Conservation (phyloP, 1,140 invertebrate genomes). For the Venustaconcha ellipsiformis region DNA sequence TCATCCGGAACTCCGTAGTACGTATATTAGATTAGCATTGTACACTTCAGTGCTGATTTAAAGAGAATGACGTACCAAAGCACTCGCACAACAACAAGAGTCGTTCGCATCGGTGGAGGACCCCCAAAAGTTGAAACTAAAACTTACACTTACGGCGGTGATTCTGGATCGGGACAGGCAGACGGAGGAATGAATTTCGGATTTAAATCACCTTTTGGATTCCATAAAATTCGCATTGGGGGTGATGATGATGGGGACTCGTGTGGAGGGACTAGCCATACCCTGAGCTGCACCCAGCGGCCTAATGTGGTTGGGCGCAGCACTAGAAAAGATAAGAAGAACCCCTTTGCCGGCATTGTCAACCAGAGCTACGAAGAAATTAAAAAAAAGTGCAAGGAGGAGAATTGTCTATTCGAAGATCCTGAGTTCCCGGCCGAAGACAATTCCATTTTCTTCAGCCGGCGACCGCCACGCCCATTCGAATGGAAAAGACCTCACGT, state of each 20-base stretch:
- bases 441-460: conserved; percentile 61
- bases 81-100: conserved; percentile 33
- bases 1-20: too few relatives aligned
- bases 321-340: conserved; percentile 43
- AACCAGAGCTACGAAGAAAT: conserved; percentile 60
- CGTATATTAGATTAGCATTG: too few relatives aligned
- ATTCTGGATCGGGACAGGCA: conserved; percentile 17
- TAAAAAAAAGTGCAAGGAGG: conserved; percentile 50
- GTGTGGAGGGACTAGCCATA: conserved; percentile 17
- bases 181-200: conserved; percentile 26
- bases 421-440: conserved; percentile 62
- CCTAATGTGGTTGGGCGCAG: conserved; percentile 41
- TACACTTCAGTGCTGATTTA: too few relatives aligned
- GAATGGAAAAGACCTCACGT: conserved; percentile 65
- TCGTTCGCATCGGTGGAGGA: conserved; percentile 52
- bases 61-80: too few relatives aligned
- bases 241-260: conserved; percentile 31
- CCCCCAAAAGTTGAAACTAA: conserved; percentile 48
- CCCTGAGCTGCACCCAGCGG: conserved; percentile 28
- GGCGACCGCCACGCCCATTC: conserved; percentile 46
- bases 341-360: conserved; percentile 53
- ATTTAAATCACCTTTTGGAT: conserved; percentile 12
- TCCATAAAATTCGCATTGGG: conserved; percentile 28
- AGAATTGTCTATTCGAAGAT: conserved; percentile 65
- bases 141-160: conserved; percentile 51